phyloP scores from a whole-genome alignment of 2,888 invertebrate species.

The Trypoxylon attenuatum region DNA sequence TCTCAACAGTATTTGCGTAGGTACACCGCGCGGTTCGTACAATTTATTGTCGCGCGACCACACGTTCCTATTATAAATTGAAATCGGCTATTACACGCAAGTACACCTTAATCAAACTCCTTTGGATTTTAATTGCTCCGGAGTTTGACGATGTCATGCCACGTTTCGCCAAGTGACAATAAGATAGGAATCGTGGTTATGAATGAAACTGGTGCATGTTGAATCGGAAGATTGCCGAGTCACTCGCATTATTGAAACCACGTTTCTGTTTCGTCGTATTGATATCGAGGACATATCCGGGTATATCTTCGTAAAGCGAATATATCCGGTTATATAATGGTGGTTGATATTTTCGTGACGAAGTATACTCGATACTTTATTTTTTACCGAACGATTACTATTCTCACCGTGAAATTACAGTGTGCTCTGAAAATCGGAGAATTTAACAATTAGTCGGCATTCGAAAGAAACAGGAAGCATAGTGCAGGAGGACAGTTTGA shows the following conservation, averaged over 20 bases:
- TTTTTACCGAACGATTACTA: neutral
- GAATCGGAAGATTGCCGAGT: too few species aligned
- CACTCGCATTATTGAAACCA: too few species aligned
- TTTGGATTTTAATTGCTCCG: conserved; percentile 9
- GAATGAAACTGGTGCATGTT: too few species aligned
- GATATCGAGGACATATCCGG: too few species aligned
- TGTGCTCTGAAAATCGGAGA: neutral
- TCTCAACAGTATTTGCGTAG: conserved; percentile 35
- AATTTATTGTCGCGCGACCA: too few species aligned
- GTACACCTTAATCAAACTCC: conserved; percentile 35
- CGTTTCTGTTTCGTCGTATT: too few species aligned
- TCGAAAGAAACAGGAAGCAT: neutral
- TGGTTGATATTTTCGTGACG: too few species aligned
- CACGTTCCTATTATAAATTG: conserved; percentile 40
- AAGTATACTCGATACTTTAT: conserved; percentile 11
- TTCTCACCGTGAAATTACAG: neutral
- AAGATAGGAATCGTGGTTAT: too few species aligned
- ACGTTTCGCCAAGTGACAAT: neutral
- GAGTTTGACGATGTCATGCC: neutral
- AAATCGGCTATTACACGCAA: conserved; percentile 5
- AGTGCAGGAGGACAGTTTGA: neutral
- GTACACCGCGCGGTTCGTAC: too few species aligned
- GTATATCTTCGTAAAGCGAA: too few species aligned
- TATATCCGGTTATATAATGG: too few species aligned
- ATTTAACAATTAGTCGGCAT: neutral